Evolutionary conservation across 2,797 vertebrate species (phyloP), one percentile per base, ranked within the genome.

Genomic region (Octomys mimax): DNA sequence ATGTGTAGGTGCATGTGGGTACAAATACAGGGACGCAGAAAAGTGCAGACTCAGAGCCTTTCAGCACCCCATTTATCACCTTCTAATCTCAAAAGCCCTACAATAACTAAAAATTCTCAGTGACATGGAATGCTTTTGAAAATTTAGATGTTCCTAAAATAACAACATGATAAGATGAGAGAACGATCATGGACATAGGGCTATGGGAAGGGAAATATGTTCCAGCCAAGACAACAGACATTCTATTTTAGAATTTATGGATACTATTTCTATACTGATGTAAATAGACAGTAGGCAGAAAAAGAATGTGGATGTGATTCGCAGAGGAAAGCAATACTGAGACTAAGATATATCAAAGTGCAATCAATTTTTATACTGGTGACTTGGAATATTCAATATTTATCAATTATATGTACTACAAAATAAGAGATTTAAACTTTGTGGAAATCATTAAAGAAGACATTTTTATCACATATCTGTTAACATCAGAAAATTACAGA

Each of bases 341-440:
- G 62, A 39, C 42, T 77, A 96, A 92, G 52, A 78, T 90, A 62
- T 42, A 93, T 91, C 73, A 90, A 95, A 87, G 71, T 57, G 61
- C 28, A 81, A 91, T 96, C 96, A 75, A 94, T 96, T 95, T 96
- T 96, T 87, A 92, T 95, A 85, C 19, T 94, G 46, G 66, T 61
- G 84, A 42, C 92, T 89, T 93, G 68, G 36, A 85, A 87, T 28
- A 49, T 61, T 93, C 93, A 83, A 79, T 95, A 95, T 78, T 92
- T 93, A 95, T 96, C 91, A 96, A 85, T 85, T 92, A 97, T 95
- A 87, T 31, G 59, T 26, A 62, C 14, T 49, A 95, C 75, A 73
- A 96, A 97, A 87, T 75, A 57, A 59, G 19, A 96, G 85, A 93
- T 87, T 92, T 49, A 75, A 84, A 81, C 87, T 89, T 92, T 26